A percentile compares a stretch with the other conserved stretches of the same genome.
These are phyloP conservation scores for Callocephalon fimbriatum DNA, from an alignment of 2,113 vertebrate species.

Conservation along the genomic window DNA sequence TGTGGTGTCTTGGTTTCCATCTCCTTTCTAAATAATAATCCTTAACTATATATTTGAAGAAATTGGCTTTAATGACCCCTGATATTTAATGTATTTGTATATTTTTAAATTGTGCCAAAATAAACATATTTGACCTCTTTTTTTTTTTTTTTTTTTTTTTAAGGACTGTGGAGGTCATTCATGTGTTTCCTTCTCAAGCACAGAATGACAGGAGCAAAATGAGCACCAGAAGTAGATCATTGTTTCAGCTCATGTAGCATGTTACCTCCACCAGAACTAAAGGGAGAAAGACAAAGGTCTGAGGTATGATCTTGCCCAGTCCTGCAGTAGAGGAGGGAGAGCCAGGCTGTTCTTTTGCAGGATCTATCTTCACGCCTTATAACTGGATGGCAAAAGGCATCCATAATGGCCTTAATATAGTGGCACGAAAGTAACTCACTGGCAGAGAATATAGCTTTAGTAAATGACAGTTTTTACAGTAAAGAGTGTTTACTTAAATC, in stretches of 20 bases:
- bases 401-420: not conserved
- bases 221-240: not conserved
- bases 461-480: not conserved
- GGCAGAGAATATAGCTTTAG: not conserved
- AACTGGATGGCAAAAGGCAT: not conserved
- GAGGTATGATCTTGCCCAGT: not conserved
- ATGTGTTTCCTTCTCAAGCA: not conserved
- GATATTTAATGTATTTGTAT: slow-evolving; percentile 32
- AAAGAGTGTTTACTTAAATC: not conserved
- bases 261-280: not conserved
- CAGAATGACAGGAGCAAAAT: not conserved
- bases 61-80: not conserved
- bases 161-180: not conserved
- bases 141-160: not conserved
- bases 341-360: not conserved
- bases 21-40: not conserved
- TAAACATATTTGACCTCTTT: slow-evolving; percentile 1
- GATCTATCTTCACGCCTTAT: not conserved
- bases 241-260: not conserved
- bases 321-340: not conserved
- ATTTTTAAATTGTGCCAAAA: slow-evolving; percentile 51
- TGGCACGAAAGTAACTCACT: not conserved
- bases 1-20: not conserved
- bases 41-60: not conserved
- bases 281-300: not conserved